These are phyloP conservation scores for Todiramphus chloris DNA, from an alignment of 2,113 vertebrate species.

Conservation along the genomic window DNA sequence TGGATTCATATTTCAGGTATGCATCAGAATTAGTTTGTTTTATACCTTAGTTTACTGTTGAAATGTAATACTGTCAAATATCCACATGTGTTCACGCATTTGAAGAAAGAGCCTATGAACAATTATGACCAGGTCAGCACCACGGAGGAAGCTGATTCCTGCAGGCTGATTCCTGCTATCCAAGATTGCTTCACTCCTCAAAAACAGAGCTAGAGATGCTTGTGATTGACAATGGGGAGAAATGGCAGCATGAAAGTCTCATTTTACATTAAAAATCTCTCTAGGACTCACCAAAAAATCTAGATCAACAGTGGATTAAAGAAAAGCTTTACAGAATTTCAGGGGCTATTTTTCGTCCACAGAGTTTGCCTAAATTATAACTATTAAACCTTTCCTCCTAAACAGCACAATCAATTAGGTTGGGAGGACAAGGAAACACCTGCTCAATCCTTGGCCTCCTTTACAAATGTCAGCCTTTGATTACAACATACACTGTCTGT, in stretches of 20 bases:
- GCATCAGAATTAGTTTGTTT: not conserved
- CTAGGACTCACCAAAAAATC: not conserved
- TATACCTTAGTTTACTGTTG: not conserved
- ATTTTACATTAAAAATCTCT: not conserved
- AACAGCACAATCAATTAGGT: not conserved
- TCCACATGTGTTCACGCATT: not conserved
- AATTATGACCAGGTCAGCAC: not conserved
- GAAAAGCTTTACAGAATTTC: not conserved
- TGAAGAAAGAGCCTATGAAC: not conserved
- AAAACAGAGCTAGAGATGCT: not conserved
- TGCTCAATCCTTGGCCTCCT: not conserved
- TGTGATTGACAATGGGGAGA: rapidly evolving
- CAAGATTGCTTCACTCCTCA: not conserved
- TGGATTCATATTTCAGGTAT: not conserved
- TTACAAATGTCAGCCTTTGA: not conserved
- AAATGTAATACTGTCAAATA: not conserved
- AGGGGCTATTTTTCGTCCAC: not conserved
- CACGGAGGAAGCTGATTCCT: not conserved
- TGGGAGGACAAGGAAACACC: not conserved
- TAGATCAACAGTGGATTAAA: not conserved
- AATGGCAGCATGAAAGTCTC: not conserved
- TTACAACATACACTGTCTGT: not conserved
- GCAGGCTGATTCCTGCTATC: not conserved
- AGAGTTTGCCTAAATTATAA: not conserved
- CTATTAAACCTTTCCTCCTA: not conserved